Percentiles rank a stretch among this genome's conserved stretches.
phyloP scores from a whole-genome alignment of 1,140 invertebrate species.

The Panonychus citri region DNA sequence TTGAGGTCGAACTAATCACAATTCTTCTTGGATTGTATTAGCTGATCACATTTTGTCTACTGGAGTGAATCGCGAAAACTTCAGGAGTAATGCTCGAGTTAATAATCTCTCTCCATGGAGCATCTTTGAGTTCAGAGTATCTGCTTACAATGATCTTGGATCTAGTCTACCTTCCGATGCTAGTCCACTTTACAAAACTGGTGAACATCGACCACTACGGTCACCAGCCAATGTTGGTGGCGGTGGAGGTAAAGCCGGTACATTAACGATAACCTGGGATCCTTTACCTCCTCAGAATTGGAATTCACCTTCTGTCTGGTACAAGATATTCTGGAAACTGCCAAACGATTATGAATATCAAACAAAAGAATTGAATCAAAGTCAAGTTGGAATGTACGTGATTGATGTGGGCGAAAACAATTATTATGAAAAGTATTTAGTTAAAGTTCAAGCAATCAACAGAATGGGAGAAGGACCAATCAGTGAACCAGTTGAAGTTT shows the following conservation, averaged over 20 bases:
- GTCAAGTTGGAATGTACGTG: conserved; percentile 39
- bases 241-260: conserved; percentile 85
- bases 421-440: conserved; percentile 70
- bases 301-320: conserved; percentile 66
- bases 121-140: conserved; percentile 66
- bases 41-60: conserved; percentile 28
- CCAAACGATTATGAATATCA: conserved; percentile 36
- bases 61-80: too few relatives aligned
- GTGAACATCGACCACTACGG: conserved; percentile 47
- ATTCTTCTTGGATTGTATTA: conserved; percentile 49
- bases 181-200: conserved; percentile 36
- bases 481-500: conserved; percentile 47
- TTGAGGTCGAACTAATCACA: conserved; percentile 63
- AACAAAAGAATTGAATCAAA: conserved; percentile 38
- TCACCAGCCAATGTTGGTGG: conserved; percentile 46
- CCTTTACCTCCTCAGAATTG: conserved; percentile 47
- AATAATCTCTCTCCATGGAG: conserved; percentile 49
- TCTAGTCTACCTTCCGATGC: conserved; percentile 26
- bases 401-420: conserved; percentile 47
- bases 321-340: conserved; percentile 67
- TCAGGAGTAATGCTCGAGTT: too few relatives aligned
- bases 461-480: conserved; percentile 51
- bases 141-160: conserved; percentile 58
- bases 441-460: conserved; percentile 60
- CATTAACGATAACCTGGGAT: conserved; percentile 74